Conservation (phyloP, 1,140 invertebrate species). For the Thaumetopoea pityocampa region DNA sequence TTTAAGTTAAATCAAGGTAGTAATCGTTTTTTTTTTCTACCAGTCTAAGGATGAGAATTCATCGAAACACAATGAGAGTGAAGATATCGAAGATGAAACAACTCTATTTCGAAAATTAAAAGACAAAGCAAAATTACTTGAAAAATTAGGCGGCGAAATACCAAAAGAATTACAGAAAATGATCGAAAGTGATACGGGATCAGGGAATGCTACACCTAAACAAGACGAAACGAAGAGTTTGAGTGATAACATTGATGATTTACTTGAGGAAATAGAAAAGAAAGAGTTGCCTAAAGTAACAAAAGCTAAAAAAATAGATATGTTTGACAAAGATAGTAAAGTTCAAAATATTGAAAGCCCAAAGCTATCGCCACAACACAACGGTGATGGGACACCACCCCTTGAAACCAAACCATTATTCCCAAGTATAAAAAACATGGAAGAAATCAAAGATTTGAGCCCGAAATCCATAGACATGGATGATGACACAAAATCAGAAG, state of each 20-base stretch:
- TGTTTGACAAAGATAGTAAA: conserved; percentile 22
- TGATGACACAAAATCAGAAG: conserved; percentile 17
- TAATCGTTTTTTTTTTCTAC: conserved; percentile 11
- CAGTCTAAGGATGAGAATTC: too few relatives aligned
- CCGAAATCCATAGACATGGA: conserved; percentile 32
- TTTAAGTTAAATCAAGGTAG: too few relatives aligned
- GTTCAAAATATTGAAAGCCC: conserved; percentile 26
- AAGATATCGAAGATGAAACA: conserved; percentile 56
- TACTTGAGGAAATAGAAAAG: conserved; percentile 64
- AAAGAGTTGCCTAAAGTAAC: conserved; percentile 55
- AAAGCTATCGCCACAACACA: conserved; percentile 41
- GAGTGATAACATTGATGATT: conserved; percentile 55
- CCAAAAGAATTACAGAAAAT: conserved; percentile 55
- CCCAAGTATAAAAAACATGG: conserved; percentile 35
- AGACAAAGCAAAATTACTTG: conserved; percentile 60
- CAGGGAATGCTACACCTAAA: conserved; percentile 28
- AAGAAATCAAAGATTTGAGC: conserved; percentile 28
- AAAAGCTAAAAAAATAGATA: conserved; percentile 36
- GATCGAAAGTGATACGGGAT: conserved; percentile 44
- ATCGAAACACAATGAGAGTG: conserved; percentile 28
- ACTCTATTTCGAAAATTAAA: conserved; percentile 46
- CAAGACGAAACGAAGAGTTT: conserved; percentile 23
- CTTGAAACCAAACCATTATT: conserved; percentile 46
- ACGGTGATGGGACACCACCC: conserved; percentile 34
- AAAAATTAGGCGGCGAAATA: conserved; percentile 61